These are phyloP conservation scores for Pardosa pseudoannulata DNA, from an alignment of 2,888 invertebrate species.

Conservation along the genomic window DNA sequence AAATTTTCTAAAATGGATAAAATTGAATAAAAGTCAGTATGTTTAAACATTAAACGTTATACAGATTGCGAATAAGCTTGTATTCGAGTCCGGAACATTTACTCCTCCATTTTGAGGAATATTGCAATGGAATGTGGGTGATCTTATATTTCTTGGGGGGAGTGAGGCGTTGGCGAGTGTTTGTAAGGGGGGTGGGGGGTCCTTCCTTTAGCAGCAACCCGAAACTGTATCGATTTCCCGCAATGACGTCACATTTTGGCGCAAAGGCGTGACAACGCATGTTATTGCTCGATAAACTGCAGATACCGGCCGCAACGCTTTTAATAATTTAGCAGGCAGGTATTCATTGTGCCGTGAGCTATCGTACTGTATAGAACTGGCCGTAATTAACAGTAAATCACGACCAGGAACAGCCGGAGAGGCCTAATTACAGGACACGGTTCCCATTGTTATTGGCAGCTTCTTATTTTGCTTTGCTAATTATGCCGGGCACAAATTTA, in stretches of 20 bases:
- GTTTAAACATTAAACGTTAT: too few relatives aligned
- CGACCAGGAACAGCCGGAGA: conserved; percentile 40
- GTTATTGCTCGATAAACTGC: conserved; percentile 72
- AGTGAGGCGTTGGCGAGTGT: conserved; percentile 6
- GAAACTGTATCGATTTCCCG: conserved; percentile 71
- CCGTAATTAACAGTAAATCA: conserved; percentile 70
- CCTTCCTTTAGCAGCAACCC: conserved; percentile 60
- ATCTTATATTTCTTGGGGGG: conserved; percentile 10
- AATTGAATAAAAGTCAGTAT: too few relatives aligned
- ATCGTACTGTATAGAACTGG: conserved; percentile 54
- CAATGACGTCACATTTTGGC: conserved; percentile 72
- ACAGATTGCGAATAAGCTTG: background rate
- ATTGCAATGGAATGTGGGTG: conserved; percentile 15
- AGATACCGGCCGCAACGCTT: conserved; percentile 70
- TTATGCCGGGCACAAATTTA: conserved; percentile 55
- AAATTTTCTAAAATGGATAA: too few relatives aligned
- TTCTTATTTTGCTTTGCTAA: conserved; percentile 60
- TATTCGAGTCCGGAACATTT: background rate
- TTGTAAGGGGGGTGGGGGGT: conserved; percentile 5
- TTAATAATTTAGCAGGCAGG: conserved; percentile 70
- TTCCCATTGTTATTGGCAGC: conserved; percentile 62
- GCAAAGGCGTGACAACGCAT: conserved; percentile 72
- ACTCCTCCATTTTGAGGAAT: background rate
- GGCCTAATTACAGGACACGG: conserved; percentile 59
- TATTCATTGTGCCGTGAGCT: conserved; percentile 57